Evolutionary conservation across 2,797 vertebrate species (phyloP).

Genomic region (Picus viridis): DNA sequence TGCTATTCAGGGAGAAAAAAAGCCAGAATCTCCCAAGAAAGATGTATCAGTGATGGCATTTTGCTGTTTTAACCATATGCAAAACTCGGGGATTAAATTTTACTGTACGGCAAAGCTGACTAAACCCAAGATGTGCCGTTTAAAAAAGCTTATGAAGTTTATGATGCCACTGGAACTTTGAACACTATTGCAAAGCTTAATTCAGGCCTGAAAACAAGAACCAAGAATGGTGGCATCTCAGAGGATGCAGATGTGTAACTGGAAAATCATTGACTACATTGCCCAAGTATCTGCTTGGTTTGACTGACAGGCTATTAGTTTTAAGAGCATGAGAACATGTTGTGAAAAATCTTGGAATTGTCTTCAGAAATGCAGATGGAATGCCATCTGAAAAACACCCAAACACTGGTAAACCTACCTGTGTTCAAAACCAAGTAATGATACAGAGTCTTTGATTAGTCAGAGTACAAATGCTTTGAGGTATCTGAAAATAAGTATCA

Average conservation of each 20-base stretch:
- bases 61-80: not conserved
- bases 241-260: not conserved
- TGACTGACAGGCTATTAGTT: constrained; percentile 26
- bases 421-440: not conserved
- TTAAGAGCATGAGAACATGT: constrained; percentile 11
- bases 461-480: not conserved
- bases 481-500: not conserved
- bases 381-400: not conserved
- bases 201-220: not conserved
- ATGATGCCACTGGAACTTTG: not conserved
- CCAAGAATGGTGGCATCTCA: not conserved
- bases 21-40: not conserved
- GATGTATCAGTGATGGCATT: not conserved
- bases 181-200: not conserved
- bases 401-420: not conserved
- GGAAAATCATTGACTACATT: not conserved
- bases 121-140: not conserved
- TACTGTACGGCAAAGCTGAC: not conserved
- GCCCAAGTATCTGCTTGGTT: not conserved
- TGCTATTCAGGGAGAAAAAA: not conserved
- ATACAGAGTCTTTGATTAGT: not conserved
- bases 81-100: not conserved
- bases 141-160: not conserved
- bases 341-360: constrained; percentile 23
- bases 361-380: constrained; percentile 26